Evolutionary conservation across 2,797 vertebrate genomes (phyloP), one percentile per base, ranked within the genome.

Genomic region (Leptodactylus fallax): DNA sequence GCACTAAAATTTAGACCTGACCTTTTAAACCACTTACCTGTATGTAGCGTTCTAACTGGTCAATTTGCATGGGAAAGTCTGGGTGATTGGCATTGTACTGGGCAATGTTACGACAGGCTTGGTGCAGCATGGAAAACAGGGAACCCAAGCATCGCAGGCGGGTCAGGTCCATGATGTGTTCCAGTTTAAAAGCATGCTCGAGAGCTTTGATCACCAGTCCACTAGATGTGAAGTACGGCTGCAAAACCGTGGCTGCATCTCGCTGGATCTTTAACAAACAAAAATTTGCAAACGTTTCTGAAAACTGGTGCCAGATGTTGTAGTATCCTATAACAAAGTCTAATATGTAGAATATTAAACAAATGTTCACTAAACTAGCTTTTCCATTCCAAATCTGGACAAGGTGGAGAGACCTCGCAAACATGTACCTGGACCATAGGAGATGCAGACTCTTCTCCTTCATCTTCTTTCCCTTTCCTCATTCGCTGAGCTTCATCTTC

Each of bases 81-180:
- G 97, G 98, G 63, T 99, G 98, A 93, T 99, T 99, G 94, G 98
- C 98, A 8, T 99, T 99, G 94, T 99, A 99, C 87, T 97, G 97
- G 0, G 97, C 98, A 23, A 99, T 96, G 0, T 99, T 99, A 85
- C 98, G 96, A 90, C 98, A 99, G 79, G 98, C 98, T 92, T 99
- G 98, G 93, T 99, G 98, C 92, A 99, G 81, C 98, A 99, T 99
- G 90, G 98, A 99, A 94, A 97, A 99, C 77, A 99, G 95, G 0
- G 98, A 98, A 36, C 98, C 97, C 72, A 99, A 90, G 91, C 98
- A 99, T 90, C 98, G 98, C 90, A 99, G 93, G 14, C 98, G 97
- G 0, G 98, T 99, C 89, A 99, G 98, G 92, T 99, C 98, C 98
- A 99, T 99, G 86, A 99, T 99, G 93, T 99, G 98, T 93, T 99